These are phyloP conservation scores for Holothuria scabra DNA, from an alignment of 53 echinoderm and acorn worm species.

Conservation along the genomic window DNA sequence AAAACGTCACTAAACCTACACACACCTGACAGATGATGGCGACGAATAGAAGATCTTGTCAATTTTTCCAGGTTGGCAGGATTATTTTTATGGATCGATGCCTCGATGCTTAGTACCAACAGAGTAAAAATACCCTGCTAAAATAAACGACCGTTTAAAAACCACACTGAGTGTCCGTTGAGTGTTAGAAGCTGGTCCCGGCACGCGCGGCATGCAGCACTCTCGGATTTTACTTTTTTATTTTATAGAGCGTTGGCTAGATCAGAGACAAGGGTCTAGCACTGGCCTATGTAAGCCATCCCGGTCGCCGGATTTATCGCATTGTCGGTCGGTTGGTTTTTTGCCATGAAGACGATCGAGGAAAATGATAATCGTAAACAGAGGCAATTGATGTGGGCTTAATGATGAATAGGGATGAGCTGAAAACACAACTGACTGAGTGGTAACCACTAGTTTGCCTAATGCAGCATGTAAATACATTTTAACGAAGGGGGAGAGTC, in stretches of 20 bases:
- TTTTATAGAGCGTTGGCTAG: no score
- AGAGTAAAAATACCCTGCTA: not conserved
- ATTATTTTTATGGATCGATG: constrained; percentile 44
- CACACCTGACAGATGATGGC: constrained; percentile 40
- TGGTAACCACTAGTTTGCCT: not conserved
- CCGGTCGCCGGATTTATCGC: not conserved
- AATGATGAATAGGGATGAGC: constrained; percentile 26
- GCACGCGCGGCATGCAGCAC: constrained; percentile 9
- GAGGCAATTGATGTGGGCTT: constrained; percentile 16
- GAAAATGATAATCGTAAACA: not conserved
- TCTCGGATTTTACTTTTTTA: no score
- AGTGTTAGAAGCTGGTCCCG: constrained; percentile 30
- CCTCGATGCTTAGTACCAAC: constrained; percentile 24
- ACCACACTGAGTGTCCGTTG: constrained; percentile 38
- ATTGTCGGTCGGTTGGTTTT: constrained; percentile 4
- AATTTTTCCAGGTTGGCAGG: constrained; percentile 6
- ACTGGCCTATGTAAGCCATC: no score
- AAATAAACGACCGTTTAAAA: constrained; percentile 36
- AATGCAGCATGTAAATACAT: constrained; percentile 1
- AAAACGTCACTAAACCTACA: constrained; percentile 13
- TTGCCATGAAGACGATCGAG: not conserved
- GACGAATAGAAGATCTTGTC: constrained; percentile 6
- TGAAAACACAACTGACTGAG: constrained; percentile 29
- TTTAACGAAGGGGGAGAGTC: constrained; percentile 17
- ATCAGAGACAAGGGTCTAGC: no score